Percentiles rank a stretch among this genome's conserved stretches.
Conservation (phyloP, 2,113 vertebrate species). For the Sylvicapra grimmia region DNA sequence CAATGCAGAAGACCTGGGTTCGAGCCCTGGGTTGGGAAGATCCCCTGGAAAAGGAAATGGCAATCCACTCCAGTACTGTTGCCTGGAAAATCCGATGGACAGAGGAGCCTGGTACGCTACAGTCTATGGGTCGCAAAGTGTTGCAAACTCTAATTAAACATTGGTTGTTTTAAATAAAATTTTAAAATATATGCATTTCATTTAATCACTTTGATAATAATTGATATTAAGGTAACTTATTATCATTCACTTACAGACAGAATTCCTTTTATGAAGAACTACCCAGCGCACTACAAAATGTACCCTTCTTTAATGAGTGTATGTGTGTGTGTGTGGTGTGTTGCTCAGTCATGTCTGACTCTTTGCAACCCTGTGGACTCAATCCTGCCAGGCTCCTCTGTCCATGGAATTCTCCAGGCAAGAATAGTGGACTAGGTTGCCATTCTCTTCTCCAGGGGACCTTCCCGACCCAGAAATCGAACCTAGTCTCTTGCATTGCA, state of each 20-base stretch:
- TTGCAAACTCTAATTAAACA: neutral
- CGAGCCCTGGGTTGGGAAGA: too few relatives aligned
- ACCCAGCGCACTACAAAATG: neutral
- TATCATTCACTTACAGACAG: conserved; percentile 15
- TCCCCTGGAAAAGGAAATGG: too few relatives aligned
- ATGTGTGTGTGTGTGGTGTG: neutral
- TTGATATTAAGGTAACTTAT: conserved; percentile 20
- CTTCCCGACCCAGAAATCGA: neutral
- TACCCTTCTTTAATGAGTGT: neutral
- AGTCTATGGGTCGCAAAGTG: too few relatives aligned
- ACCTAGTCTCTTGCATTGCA: neutral
- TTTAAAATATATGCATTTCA: conserved; percentile 2
- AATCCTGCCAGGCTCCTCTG: neutral
- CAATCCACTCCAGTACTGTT: too few relatives aligned
- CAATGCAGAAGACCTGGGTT: too few relatives aligned
- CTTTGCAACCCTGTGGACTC: neutral
- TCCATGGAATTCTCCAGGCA: neutral
- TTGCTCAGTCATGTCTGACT: neutral
- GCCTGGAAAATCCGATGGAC: too few relatives aligned
- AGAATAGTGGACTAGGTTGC: neutral
- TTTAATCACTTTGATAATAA: conserved; percentile 37
- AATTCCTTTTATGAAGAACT: conserved; percentile 37
- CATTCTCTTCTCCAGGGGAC: neutral
- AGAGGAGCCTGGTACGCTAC: too few relatives aligned
- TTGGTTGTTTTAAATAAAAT: conserved; percentile 4